Base-by-base conservation (phyloP, 2,113 vertebrate species). In the Podarcis cretensis region DNA sequence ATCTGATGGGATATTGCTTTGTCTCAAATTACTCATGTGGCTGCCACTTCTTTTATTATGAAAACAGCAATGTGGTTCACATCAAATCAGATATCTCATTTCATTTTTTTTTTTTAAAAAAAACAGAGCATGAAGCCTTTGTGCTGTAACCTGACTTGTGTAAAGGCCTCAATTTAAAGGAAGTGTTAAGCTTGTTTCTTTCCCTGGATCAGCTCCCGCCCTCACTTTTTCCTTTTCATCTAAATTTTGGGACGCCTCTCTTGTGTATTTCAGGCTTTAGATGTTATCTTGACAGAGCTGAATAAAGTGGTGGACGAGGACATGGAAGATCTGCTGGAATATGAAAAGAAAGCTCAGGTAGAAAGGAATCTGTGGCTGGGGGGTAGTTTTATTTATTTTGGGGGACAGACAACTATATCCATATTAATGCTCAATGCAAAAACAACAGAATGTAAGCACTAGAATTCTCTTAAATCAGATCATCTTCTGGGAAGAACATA, bases 281-380 rank as follows among this genome's bases (percentile, higher is more conserved):
- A 95, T 85, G 90, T 92, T 89, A 92, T 94, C 7, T 2, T 92
- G 84, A 90, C 83, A 74, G 94, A 96, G 75, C 37, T 90, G 85
- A 85, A 81, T 40, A 77, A 92, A 66, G n/a, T 90, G 71, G 40
- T 81, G 30, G 88, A 90, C 32, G 86, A 93, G 86, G 88, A 87
- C 54, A 78, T 25, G 68, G 90, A 86, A 74, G 84, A 89, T 81
- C 91, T 93, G 37, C 81, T 68, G 84, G 84, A 91, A 77, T 87
- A 91, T 81, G 89, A 90, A 89, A 88, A 9, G 65, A 16, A 75
- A 66, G 54, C 85, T 85, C 75, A 90, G 69, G 48, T 68, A 91
- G 85, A 69, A 65, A 68, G 54, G 16, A 65, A 35, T 9, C 5
- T 59, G 83, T 8, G 73, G 69, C 37, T 13, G 12, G 59, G n/a